Base-by-base conservation (phyloP, 2,113 vertebrate genomes). In the Euleptes europaea region DNA sequence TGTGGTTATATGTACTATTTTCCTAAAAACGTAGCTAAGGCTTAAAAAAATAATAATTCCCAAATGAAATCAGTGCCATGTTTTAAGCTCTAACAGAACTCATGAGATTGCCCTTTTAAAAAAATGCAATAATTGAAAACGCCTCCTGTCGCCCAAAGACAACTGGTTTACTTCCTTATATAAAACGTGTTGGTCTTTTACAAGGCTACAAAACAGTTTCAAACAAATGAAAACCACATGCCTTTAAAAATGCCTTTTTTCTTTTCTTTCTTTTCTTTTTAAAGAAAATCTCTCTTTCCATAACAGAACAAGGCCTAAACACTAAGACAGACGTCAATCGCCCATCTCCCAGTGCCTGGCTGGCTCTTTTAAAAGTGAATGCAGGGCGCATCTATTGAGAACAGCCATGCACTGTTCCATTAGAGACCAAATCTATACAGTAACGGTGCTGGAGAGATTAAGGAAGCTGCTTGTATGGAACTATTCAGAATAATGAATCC, bases 201-300 rank as follows among this genome's bases (percentile, higher is more conserved):
- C 92, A 94, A 92, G 93, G 83, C 89, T 94, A 92, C 89, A 93
- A 94, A 96, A 94, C 78, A 69, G 81, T 90, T 95, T 93, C 89
- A 93, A 94, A 92, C 86, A 95, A 95, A 96, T 94, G 88, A 93
- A 95, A 96, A 93, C 93, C 93, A 96, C 95, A 95, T 94, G 92
- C 91, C 74, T 83, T 35, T 72, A 63, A 71, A 70, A 82, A 80
- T 44, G 57, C 54, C 54, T 8, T 17, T 77, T 38, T 17, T 69
- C 17, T 7, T 31, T 49, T 88, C 86, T 82, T 83, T 28, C 51
- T 49, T 66, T 93, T 89, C 86, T 82, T 76, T 92, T 89, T 87
- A 60, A 38, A 78, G 26, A 57, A 78, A 78, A 42, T 83, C 38
- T 87, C 78, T 85, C 1, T 0, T 65, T 83, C 82, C 69, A 87